These are phyloP conservation scores for Oxygymnocypris stewartii DNA, from an alignment of 2,113 vertebrate species.

Conservation along the genomic window DNA sequence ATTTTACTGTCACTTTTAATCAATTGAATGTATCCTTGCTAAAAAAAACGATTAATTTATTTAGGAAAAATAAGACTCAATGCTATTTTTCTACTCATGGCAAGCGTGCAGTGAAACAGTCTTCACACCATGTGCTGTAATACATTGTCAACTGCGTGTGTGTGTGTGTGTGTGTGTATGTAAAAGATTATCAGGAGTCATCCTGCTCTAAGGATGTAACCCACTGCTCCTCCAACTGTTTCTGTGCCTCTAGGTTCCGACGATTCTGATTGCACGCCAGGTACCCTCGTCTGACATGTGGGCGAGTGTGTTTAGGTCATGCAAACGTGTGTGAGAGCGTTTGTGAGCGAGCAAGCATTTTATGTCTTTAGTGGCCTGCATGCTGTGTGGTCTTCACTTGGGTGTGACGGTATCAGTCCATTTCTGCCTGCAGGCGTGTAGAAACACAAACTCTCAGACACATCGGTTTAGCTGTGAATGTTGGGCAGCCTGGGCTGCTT, in stretches of 20 bases:
- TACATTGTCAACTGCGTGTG: not conserved
- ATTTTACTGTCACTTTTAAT: too few relatives aligned
- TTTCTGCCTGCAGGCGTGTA: constrained; percentile 56
- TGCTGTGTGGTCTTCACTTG: constrained; percentile 59
- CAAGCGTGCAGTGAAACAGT: not conserved
- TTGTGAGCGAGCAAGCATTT: constrained; percentile 38
- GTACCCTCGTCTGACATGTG: constrained; percentile 79
- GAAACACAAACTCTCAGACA: constrained; percentile 38
- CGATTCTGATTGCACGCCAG: constrained; percentile 97
- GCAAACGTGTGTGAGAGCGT: constrained; percentile 56
- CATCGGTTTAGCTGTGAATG: constrained; percentile 13
- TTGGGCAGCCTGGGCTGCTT: constrained; percentile 13
- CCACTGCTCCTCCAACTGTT: constrained; percentile 73
- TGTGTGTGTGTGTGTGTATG: constrained; percentile 38
- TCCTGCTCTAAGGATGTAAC: constrained; percentile 61
- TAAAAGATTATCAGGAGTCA: constrained; percentile 37
- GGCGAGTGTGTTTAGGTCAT: constrained; percentile 56
- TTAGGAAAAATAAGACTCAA: not conserved
- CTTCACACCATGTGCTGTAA: not conserved
- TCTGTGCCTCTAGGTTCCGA: constrained; percentile 94
- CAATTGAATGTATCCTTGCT: not conserved
- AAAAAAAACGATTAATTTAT: not conserved
- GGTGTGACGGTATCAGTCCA: constrained; percentile 58
- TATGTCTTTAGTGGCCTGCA: constrained; percentile 52
- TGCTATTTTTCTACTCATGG: not conserved